These are phyloP conservation scores for Tetheella fluctuosa DNA, from an alignment of 2,888 invertebrate genomes.

Conservation along the genomic window DNA sequence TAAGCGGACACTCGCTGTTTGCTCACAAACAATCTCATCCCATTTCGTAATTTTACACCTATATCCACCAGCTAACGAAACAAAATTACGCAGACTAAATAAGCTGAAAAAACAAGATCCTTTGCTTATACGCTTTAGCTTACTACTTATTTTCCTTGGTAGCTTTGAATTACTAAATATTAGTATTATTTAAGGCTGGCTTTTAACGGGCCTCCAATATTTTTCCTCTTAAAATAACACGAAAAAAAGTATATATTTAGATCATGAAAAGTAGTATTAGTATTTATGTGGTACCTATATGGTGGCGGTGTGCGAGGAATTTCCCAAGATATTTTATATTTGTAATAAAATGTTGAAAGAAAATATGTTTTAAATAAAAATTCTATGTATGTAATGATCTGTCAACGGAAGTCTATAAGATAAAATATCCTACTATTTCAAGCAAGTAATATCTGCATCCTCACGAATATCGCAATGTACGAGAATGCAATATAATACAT, in stretches of 20 bases:
- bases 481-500: slow-evolving; percentile 33
- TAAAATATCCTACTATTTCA: no score
- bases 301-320: no score
- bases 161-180: not conserved
- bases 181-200: not conserved
- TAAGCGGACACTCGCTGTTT: slow-evolving; percentile 77
- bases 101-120: slow-evolving; percentile 48
- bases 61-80: slow-evolving; percentile 58
- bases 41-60: slow-evolving; percentile 73
- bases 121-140: not conserved
- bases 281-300: no score
- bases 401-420: no score
- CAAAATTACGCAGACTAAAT: slow-evolving; percentile 58
- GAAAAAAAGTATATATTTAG: not conserved
- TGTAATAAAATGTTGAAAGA: no score
- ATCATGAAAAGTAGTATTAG: no score
- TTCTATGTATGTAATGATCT: no score
- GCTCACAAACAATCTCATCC: slow-evolving; percentile 75
- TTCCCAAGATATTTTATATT: no score
- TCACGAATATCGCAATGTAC: slow-evolving; percentile 7
- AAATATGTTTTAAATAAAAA: no score
- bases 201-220: not conserved
- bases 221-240: not conserved
- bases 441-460: not conserved
- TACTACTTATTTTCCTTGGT: not conserved